A percentile compares a stretch with the other conserved stretches of the same genome.
phyloP scores from a whole-genome alignment of 2,113 vertebrate genomes.

The Craseonycteris thonglongyai region DNA sequence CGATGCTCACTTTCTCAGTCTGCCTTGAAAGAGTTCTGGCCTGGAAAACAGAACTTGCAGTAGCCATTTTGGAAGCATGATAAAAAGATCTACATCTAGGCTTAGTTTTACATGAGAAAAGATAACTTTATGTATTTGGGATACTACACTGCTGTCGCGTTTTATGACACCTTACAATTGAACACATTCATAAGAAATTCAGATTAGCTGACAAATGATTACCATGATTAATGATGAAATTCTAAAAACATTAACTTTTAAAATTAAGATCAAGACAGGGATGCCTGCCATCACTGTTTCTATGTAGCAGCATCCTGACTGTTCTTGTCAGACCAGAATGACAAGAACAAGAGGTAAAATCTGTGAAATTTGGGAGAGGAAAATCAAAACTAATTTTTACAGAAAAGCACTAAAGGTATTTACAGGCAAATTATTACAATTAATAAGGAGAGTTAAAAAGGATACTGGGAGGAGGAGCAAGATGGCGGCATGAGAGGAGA shows the following conservation, averaged over 20 bases:
- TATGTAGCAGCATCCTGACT: not conserved
- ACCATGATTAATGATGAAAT: slow-evolving; percentile 25
- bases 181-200: not conserved
- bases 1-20: not conserved
- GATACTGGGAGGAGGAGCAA: too few species aligned
- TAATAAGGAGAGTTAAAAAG: not conserved
- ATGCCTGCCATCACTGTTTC: not conserved
- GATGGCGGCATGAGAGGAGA: too few species aligned
- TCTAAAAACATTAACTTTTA: slow-evolving; percentile 22
- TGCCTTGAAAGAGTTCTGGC: not conserved
- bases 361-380: not conserved
- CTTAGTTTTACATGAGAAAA: not conserved
- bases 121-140: not conserved
- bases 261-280: not conserved
- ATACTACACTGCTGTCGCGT: not conserved
- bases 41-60: not conserved
- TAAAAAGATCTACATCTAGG: not conserved
- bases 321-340: not conserved
- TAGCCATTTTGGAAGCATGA: not conserved
- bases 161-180: not conserved
- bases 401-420: not conserved
- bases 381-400: not conserved
- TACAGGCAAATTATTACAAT: not conserved
- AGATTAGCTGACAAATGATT: not conserved
- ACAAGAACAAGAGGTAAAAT: not conserved